These are phyloP conservation scores for Caenorhabditis angaria DNA, from an alignment of 2,888 invertebrate genomes.

Conservation along the genomic window DNA sequence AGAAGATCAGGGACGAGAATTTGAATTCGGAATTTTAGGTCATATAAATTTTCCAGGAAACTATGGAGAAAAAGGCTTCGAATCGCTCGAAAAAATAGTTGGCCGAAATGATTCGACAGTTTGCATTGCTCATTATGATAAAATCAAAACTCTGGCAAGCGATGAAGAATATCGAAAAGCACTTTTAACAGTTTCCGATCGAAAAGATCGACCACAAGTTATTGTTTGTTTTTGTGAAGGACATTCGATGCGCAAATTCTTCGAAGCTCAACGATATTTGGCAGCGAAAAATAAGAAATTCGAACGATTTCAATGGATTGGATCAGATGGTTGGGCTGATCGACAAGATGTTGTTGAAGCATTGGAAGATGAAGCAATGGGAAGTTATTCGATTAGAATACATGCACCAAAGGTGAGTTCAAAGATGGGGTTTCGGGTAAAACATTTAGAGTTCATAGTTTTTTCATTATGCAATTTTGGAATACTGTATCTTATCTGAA, in stretches of 20 bases:
- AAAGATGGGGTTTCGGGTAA: neutral
- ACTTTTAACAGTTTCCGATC: conserved; percentile 48
- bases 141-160: conserved; percentile 74
- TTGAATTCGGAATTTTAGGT: neutral
- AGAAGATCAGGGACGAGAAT: too few species aligned
- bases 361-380: conserved; percentile 79
- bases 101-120: conserved; percentile 74
- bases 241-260: conserved; percentile 76
- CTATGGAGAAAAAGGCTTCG: conserved; percentile 83
- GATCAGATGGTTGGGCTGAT: conserved; percentile 69
- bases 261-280: conserved; percentile 66
- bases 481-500: too few species aligned
- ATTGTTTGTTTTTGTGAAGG: conserved; percentile 83
- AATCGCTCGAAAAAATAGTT: conserved; percentile 77
- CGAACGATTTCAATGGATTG: conserved; percentile 70
- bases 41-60: conserved; percentile 77
- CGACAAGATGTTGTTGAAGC: conserved; percentile 79
- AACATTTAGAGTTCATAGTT: neutral
- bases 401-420: conserved; percentile 79
- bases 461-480: too few species aligned
- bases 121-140: conserved; percentile 81
- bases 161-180: conserved; percentile 62
- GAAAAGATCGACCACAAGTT: conserved; percentile 69
- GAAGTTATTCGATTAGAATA: conserved; percentile 81
- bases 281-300: conserved; percentile 31